A percentile compares a stretch with the other conserved stretches of the same genome.
Evolutionary conservation across 2,797 vertebrate genomes (phyloP).

Genomic region (Tokudaia tokunoshimensis): DNA sequence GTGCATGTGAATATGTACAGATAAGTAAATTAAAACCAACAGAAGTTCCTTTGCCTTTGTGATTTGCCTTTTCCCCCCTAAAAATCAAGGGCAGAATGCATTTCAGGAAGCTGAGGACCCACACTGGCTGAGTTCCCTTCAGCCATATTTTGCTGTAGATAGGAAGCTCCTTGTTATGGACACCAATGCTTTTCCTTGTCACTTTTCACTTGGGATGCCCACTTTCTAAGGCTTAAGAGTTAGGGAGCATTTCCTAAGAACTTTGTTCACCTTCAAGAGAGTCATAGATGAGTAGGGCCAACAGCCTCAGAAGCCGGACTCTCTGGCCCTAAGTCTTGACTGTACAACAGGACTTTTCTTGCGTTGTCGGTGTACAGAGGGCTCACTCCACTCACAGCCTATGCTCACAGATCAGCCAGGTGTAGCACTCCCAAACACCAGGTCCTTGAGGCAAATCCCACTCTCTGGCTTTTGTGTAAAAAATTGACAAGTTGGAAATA

Average conservation of each 20-base stretch:
- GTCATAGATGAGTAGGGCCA: neutral
- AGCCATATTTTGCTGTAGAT: neutral
- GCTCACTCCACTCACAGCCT: neutral
- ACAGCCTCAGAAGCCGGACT: neutral
- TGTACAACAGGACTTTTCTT: neutral
- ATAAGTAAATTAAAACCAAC: neutral
- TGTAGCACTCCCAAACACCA: neutral
- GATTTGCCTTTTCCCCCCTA: neutral
- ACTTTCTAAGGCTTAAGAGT: neutral
- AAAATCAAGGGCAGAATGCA: constrained; percentile 4
- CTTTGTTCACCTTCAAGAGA: neutral
- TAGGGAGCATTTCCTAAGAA: neutral
- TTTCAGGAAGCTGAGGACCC: neutral
- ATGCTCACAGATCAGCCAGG: neutral
- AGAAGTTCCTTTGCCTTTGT: neutral
- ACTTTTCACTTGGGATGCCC: neutral
- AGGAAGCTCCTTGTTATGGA: neutral
- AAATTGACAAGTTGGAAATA: neutral
- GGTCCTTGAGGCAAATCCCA: neutral
- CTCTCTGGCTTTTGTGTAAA: neutral
- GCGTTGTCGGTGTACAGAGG: neutral
- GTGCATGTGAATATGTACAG: neutral
- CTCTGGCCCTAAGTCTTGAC: neutral
- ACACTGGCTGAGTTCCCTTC: neutral
- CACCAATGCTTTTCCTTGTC: neutral